Base-by-base conservation (phyloP, 2,888 invertebrate species). In the Alcis repandata region DNA sequence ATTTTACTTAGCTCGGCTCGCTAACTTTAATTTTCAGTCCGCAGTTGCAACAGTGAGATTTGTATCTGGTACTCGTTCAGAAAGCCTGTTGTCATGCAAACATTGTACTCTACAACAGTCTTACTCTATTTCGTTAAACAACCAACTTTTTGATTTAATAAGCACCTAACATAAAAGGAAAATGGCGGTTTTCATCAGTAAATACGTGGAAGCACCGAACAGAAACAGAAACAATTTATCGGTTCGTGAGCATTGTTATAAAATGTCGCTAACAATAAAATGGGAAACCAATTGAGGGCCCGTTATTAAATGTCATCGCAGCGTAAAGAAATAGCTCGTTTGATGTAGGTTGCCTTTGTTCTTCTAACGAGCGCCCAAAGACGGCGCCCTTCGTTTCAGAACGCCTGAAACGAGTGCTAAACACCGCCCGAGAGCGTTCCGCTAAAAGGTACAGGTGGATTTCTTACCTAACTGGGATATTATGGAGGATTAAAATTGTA, bases 311-410 rank as follows among this genome's bases (percentile, higher is more conserved):
- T 84, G 86, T 85, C 86, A 82, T 77, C 70, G 78, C 80, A 79
- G 83, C 78, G 75, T 80, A 86, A 85, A 86, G 84, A 84, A 88
- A 84, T 79, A 77, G 73, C 75, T 78, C 83, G 83, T 89, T 89
- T 90, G 88, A 89, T 87, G 87, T 88, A 78, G 77, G 77, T 76
- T 75, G 78, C 79, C 86, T 88, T 90, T 90, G 87, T 89, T 86
- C 83, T 79, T 78, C 72, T 89, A 89, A 89, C 88, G 88, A 89
- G 87, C 82, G 79, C 76, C 76, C 75, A 80, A 83, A 83, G 79
- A 81, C 76, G 77, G 72, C 72, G 77, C 72, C 64, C 76, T 69
- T 75, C 76, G 75, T 67, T 78, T 51, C 51, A 51, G 51, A 51
- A 49, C 4, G 36, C 51, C 75, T 80, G 79, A 83, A 84, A 82